Evolutionary conservation across 1,140 invertebrate species (phyloP).

Genomic region (Mamestra configurata): DNA sequence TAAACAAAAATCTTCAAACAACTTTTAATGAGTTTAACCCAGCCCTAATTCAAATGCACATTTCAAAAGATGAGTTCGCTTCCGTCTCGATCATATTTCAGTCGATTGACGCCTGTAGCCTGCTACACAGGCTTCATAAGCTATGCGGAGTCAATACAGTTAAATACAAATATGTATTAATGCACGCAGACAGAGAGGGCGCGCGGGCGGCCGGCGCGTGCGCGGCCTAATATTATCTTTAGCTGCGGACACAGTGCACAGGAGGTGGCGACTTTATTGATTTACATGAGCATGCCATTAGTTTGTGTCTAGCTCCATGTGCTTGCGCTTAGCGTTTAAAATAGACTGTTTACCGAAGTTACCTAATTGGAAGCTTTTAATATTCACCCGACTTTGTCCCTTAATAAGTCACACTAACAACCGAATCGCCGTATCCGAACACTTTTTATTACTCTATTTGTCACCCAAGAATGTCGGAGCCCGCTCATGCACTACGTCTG

Average conservation of each 20-base stretch:
- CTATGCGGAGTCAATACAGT: slow-evolving; percentile 58
- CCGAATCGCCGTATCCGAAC: neutral
- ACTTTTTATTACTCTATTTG: slow-evolving; percentile 7
- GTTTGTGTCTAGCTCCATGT: neutral
- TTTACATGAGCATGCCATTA: neutral
- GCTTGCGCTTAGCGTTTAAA: neutral
- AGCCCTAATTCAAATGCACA: neutral
- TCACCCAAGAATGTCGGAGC: slow-evolving; percentile 16
- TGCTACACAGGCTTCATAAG: slow-evolving; percentile 5
- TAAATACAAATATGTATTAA: slow-evolving; percentile 60
- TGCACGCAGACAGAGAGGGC: slow-evolving; percentile 51
- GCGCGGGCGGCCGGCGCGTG: slow-evolving; percentile 47
- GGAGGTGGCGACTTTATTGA: slow-evolving; percentile 16
- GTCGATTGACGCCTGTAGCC: slow-evolving; percentile 11
- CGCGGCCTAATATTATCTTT: slow-evolving; percentile 46
- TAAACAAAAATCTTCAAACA: neutral
- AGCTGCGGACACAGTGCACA: slow-evolving; percentile 24
- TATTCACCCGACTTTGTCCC: neutral
- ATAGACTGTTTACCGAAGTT: too few species aligned
- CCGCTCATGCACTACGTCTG: slow-evolving; percentile 37
- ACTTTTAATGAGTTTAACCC: slow-evolving; percentile 6
- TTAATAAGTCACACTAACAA: neutral
- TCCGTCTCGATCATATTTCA: slow-evolving; percentile 27
- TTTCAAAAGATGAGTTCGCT: slow-evolving; percentile 28
- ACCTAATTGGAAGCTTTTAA: too few species aligned